Percentiles rank a stretch among this genome's conserved stretches.
These are phyloP conservation scores for Planococcus citri DNA, from an alignment of 1,140 invertebrate genomes.

Conservation along the genomic window DNA sequence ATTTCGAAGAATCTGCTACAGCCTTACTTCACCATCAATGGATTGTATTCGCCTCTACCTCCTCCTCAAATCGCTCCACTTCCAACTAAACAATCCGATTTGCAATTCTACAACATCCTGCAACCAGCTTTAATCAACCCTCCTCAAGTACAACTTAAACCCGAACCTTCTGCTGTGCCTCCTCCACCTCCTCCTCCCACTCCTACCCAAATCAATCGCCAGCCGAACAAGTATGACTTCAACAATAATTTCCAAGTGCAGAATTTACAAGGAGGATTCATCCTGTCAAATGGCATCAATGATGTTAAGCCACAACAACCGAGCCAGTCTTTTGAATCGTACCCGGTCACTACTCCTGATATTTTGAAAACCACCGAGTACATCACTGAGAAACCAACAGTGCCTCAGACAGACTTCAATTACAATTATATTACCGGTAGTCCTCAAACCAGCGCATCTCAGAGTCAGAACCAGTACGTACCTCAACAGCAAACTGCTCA, in stretches of 20 bases:
- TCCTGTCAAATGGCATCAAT: neutral
- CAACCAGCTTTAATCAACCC: neutral
- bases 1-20: neutral
- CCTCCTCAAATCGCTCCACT: neutral
- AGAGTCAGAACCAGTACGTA: constrained; percentile 23
- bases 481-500: constrained; percentile 11
- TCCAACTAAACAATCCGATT: neutral
- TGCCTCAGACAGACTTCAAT: neutral
- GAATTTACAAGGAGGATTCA: neutral
- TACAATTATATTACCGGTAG: constrained; percentile 27
- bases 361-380: neutral
- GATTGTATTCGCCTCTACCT: neutral
- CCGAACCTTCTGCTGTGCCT: no score
- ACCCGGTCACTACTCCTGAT: neutral
- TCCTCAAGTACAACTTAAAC: neutral
- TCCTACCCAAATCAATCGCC: neutral
- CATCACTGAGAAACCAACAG: neutral
- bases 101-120: neutral
- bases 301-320: neutral
- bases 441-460: constrained; percentile 36
- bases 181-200: neutral
- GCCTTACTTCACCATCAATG: constrained; percentile 13
- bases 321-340: neutral
- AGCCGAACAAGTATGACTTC: neutral
- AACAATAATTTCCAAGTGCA: neutral